Conservation (phyloP, 2,113 vertebrate species). For the Callospermophilus lateralis region DNA sequence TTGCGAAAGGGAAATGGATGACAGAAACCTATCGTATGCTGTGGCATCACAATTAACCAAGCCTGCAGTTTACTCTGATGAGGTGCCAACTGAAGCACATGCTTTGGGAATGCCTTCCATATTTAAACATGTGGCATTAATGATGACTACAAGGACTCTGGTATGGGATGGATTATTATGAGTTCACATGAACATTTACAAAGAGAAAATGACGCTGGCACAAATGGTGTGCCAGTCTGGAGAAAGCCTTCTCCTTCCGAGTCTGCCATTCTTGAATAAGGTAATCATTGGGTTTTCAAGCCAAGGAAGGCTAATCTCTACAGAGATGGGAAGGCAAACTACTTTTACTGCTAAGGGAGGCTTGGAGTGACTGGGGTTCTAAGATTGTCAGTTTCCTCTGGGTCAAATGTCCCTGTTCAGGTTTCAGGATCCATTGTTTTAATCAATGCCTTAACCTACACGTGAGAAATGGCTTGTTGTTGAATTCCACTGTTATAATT, state of each 20-base stretch:
- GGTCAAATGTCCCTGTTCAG: not conserved
- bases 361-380: not conserved
- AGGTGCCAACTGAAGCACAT: not conserved
- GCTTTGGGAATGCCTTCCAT: slow-evolving; percentile 6
- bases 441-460: slow-evolving; percentile 11
- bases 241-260: not conserved
- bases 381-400: not conserved
- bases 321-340: not conserved
- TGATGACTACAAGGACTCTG: not conserved
- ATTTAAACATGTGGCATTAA: not conserved
- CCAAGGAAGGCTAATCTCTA: not conserved
- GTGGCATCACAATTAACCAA: not conserved
- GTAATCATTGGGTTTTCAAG: slow-evolving; percentile 3
- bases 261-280: not conserved
- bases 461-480: not conserved
- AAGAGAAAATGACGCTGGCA: slow-evolving; percentile 47
- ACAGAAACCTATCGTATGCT: not conserved
- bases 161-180: not conserved
- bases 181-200: not conserved
- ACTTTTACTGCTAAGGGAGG: not conserved
- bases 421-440: slow-evolving; percentile 53
- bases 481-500: slow-evolving; percentile 37
- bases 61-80: not conserved
- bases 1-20: not conserved
- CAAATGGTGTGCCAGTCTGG: not conserved